phyloP scores from a whole-genome alignment of 2,797 vertebrate species.

The Sparidentex hasta region DNA sequence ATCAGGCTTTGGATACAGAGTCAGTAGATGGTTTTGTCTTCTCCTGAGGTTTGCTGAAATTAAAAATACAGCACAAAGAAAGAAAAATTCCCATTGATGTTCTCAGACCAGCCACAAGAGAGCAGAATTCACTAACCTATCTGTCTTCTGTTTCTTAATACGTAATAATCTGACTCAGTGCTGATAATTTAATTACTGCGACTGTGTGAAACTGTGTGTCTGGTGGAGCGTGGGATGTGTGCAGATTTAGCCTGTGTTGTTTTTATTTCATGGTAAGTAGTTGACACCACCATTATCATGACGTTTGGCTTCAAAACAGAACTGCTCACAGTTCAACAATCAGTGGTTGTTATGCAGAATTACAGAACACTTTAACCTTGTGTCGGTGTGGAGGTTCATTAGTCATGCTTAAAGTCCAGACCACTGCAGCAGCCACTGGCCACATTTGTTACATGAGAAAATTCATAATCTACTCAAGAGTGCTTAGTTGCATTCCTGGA shows the following conservation, averaged over 20 bases:
- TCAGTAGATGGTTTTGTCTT: background rate
- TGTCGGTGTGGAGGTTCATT: background rate
- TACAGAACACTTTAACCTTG: background rate
- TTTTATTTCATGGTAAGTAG: background rate
- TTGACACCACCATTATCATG: too few relatives aligned
- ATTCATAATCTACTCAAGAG: slow-evolving; percentile 69
- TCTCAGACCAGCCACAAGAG: slow-evolving; percentile 38
- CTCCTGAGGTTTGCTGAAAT: background rate
- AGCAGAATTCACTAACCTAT: slow-evolving; percentile 22
- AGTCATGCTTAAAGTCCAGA: slow-evolving; percentile 12
- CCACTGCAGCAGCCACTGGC: slow-evolving; percentile 1
- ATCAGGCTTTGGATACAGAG: background rate
- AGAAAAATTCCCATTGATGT: background rate
- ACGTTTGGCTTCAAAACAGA: background rate
- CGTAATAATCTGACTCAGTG: background rate
- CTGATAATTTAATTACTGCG: background rate
- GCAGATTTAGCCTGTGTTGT: background rate
- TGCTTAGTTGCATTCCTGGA: slow-evolving; percentile 69
- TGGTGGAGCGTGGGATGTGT: background rate
- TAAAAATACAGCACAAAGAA: background rate
- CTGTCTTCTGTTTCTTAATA: background rate
- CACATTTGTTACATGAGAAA: slow-evolving; percentile 37
- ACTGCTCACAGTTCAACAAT: background rate
- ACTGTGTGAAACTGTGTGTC: background rate
- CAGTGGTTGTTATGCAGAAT: background rate